Evolutionary conservation across 2,113 vertebrate genomes (phyloP).

Genomic region (Excalfactoria chinensis): DNA sequence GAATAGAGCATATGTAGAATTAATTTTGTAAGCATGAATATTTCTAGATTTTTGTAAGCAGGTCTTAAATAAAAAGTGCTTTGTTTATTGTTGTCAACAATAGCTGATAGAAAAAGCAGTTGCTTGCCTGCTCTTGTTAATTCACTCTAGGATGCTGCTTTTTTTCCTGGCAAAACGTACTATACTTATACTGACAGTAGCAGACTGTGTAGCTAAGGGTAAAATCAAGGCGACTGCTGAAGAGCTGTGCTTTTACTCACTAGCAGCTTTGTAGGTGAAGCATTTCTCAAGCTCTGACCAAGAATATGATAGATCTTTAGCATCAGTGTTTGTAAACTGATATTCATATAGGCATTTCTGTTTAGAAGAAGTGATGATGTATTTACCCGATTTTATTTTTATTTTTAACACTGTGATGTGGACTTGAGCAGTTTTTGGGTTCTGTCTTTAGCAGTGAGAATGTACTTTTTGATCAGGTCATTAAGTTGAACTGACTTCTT

Average conservation of each 20-base stretch:
- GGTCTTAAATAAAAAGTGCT: not conserved
- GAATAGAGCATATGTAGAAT: not conserved
- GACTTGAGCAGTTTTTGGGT: not conserved
- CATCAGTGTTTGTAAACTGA: not conserved
- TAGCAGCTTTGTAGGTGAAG: not conserved
- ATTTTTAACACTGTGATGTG: accelerated
- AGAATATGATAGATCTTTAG: not conserved
- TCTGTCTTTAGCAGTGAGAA: not conserved
- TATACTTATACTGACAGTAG: not conserved
- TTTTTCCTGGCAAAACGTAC: not conserved
- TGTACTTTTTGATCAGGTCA: not conserved
- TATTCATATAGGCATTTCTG: not conserved
- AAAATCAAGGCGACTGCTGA: not conserved
- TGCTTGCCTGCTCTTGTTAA: conserved; percentile 23
- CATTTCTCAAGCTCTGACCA: not conserved
- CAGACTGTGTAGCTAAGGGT: not conserved
- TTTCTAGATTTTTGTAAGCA: not conserved
- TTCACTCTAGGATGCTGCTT: conserved; percentile 16
- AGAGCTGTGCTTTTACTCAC: not conserved
- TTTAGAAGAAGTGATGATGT: not conserved
- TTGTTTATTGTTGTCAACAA: conserved; percentile 19
- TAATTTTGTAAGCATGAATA: not conserved
- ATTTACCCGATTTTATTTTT: not conserved
- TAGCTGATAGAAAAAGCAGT: not conserved
- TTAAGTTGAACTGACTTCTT: not conserved